phyloP scores from a whole-genome alignment of 1,140 invertebrate species.

The Zaprionus tsacasi region DNA sequence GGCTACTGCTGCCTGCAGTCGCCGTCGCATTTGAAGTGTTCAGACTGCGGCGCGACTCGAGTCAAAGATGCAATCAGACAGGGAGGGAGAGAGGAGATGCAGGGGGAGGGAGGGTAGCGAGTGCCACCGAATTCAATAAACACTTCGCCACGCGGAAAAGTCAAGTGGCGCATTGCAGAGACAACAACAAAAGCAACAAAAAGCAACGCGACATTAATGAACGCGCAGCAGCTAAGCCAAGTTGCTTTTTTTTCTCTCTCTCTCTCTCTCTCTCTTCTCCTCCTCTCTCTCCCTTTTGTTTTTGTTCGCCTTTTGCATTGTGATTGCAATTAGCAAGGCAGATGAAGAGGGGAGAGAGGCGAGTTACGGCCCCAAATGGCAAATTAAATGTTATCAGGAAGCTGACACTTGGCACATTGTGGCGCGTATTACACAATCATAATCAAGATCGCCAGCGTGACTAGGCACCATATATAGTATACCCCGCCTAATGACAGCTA shows the following conservation, averaged over 20 bases:
- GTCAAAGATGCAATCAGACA: slow-evolving; percentile 65
- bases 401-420: slow-evolving; percentile 52
- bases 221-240: slow-evolving; percentile 47
- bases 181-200: slow-evolving; percentile 44
- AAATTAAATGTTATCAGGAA: slow-evolving; percentile 79
- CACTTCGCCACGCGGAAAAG: slow-evolving; percentile 75
- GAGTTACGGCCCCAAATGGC: slow-evolving; percentile 55
- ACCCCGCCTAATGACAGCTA: slow-evolving; percentile 52
- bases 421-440: slow-evolving; percentile 65
- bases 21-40: slow-evolving; percentile 29
- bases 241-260: slow-evolving; percentile 14
- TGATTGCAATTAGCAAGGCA: slow-evolving; percentile 72
- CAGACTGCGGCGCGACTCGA: slow-evolving; percentile 13
- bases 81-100: not conserved
- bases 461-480: not conserved
- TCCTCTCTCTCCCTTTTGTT: slow-evolving; percentile 3
- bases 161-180: slow-evolving; percentile 74
- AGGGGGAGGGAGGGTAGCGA: slow-evolving; percentile 32
- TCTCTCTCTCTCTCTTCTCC: not conserved
- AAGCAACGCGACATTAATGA: slow-evolving; percentile 67
- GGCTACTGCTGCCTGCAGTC: slow-evolving; percentile 54
- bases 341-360: not conserved
- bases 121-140: slow-evolving; percentile 82
- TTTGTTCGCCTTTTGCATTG: slow-evolving; percentile 31
- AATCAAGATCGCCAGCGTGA: slow-evolving; percentile 41